These are phyloP conservation scores for Reticulitermes speratus DNA, from an alignment of 1,140 invertebrate genomes.

Conservation along the genomic window DNA sequence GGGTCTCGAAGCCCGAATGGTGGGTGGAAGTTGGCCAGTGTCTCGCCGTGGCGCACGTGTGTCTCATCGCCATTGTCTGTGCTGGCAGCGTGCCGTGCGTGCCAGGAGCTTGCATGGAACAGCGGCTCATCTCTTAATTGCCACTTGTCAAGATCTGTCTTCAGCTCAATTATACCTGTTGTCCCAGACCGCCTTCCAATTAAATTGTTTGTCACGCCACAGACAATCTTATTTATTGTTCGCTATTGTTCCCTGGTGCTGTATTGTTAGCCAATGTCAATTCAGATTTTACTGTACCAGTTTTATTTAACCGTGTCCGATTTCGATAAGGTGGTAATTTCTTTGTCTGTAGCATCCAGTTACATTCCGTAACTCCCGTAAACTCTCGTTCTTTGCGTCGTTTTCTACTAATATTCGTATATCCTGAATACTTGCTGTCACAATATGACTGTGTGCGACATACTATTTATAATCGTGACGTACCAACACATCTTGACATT, in stretches of 20 bases:
- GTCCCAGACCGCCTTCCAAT: neutral
- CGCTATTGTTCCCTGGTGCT: neutral
- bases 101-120: neutral
- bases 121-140: neutral
- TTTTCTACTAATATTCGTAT: too few relatives aligned
- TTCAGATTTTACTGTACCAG: neutral
- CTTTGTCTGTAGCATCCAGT: too few relatives aligned
- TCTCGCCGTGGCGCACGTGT: neutral
- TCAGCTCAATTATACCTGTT: conserved; percentile 4
- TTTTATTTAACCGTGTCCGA: too few relatives aligned
- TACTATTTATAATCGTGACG: too few relatives aligned
- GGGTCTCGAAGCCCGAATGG: neutral
- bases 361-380: too few relatives aligned
- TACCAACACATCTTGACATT: too few relatives aligned
- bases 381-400: too few relatives aligned
- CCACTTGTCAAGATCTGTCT: neutral
- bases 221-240: neutral
- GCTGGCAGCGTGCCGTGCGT: neutral
- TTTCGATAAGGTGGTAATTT: too few relatives aligned
- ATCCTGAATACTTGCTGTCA: too few relatives aligned
- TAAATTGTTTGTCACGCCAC: neutral
- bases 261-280: neutral
- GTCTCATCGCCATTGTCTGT: neutral
- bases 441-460: too few relatives aligned
- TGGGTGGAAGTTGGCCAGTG: neutral